phyloP scores from a whole-genome alignment of 2,113 vertebrate species.

The Paraplagusia blochii region DNA sequence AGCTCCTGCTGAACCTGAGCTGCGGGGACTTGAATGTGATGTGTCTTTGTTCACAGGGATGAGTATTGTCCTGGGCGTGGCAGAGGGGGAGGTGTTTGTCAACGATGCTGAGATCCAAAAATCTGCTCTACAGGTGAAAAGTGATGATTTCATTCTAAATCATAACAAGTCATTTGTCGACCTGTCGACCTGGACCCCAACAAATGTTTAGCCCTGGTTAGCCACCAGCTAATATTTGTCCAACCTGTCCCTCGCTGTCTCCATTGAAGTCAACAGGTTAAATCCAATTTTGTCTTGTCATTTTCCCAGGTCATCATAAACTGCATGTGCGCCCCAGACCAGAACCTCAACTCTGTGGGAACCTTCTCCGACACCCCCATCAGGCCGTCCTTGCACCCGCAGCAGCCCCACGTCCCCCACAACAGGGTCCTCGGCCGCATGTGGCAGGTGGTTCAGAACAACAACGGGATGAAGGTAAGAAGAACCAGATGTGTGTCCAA shows the following conservation, averaged over 20 bases:
- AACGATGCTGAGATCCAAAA: constrained; percentile 97
- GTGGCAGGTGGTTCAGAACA: constrained; percentile 96
- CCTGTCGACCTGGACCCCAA: too few species aligned
- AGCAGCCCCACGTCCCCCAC: constrained; percentile 75
- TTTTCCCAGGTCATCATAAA: constrained; percentile 85
- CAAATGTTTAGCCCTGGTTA: too few species aligned
- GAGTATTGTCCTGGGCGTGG: constrained; percentile 93
- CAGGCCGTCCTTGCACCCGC: constrained; percentile 13
- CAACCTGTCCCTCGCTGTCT: too few species aligned
- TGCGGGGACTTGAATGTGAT: background rate
- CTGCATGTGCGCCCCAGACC: constrained; percentile 93
- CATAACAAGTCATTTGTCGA: too few species aligned
- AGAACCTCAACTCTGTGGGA: constrained; percentile 85
- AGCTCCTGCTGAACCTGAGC: too few species aligned
- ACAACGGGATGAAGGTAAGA: constrained; percentile 91
- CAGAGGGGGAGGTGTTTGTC: constrained; percentile 92
- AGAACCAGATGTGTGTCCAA: background rate
- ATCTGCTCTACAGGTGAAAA: constrained; percentile 85
- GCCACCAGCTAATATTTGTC: too few species aligned
- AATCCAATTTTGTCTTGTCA: background rate
- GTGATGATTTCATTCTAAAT: too few species aligned
- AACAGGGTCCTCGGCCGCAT: constrained; percentile 89
- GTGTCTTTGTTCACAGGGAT: constrained; percentile 75
- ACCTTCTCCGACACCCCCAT: constrained; percentile 83
- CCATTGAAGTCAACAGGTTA: too few species aligned